Base-by-base conservation (phyloP, 1,140 invertebrate genomes). In the Drosophila bifasciata region DNA sequence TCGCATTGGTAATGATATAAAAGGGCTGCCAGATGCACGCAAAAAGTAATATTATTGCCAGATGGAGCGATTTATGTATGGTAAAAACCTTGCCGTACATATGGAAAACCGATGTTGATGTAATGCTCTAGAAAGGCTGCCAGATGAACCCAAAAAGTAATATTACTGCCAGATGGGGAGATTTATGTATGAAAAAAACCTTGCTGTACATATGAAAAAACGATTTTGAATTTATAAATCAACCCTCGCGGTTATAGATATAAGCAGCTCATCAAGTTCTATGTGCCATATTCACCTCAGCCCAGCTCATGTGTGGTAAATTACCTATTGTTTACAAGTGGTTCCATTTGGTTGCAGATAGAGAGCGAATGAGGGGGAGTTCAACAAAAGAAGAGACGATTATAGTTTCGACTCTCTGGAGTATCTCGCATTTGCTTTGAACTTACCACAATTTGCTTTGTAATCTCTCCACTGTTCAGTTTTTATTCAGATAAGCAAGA, bases 341-440 rank as follows among this genome's bases (percentile, higher is more conserved):
- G 78, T 80, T 80, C 78, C 78, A 76, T 63, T 50, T 70, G 71
- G 55, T 46, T 80, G 73, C 58, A 63, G 53, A 56, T 76, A 61
- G 60, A 64, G 60, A 64, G 60, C 32, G 39, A 55, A 63, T 50
- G 51, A 25, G 23, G 43, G 32, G 11, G 28, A 25, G 45, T 32
- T 39, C 40, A 32, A 13, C n/a, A 50, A 55, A 17, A 52, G 57
- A 16, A 39, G n/a, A 45, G 41, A 52, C n/a, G 21, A 50, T 55
- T 62, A 40, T 48, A 17, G 58, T 41, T 41, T 48, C 11, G 17
- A 39, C 28, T 63, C 61, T 48, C 44, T 48, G 13, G 39, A 25
- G 28, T 64, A 21, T 63, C 45, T 64, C 41, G 60, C 62, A 63
- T 64, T 64, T 59, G 62, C 59, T 64, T 40, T 64, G 44, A 63